Conservation (phyloP, 2,888 invertebrate species). For the Liopterus haemorrhoidalis region DNA sequence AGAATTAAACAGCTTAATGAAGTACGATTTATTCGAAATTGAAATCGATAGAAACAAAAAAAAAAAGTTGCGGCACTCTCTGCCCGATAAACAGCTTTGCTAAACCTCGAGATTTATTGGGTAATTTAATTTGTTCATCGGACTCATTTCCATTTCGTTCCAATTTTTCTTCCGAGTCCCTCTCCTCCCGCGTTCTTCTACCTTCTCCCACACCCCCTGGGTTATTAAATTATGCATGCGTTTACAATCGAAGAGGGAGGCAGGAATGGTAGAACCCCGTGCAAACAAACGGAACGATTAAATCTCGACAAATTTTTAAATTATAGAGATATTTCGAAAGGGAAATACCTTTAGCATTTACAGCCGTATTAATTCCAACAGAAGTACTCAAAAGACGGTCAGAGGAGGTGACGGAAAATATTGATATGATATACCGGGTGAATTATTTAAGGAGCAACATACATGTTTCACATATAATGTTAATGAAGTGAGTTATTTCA, state of each 20-base stretch:
- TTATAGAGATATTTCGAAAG: no score
- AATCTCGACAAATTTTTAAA: constrained; percentile 17
- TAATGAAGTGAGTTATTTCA: no score
- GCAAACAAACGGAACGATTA: constrained; percentile 18
- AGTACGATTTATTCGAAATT: no score
- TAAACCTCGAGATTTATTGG: constrained; percentile 31
- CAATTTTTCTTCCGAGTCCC: constrained; percentile 32
- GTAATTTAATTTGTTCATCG: constrained; percentile 35
- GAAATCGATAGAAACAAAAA: not conserved
- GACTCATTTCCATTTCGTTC: constrained; percentile 34
- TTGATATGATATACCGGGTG: no score
- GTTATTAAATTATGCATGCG: constrained; percentile 17
- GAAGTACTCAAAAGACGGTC: no score
- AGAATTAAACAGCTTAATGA: no score
- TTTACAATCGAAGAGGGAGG: constrained; percentile 4
- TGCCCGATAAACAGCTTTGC: constrained; percentile 22
- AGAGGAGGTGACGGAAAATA: no score
- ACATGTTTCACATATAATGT: no score
- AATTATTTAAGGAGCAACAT: no score
- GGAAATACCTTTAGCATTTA: no score
- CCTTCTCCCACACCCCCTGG: not conserved
- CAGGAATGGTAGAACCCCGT: constrained; percentile 1
- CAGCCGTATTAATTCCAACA: no score
- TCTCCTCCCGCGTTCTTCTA: constrained; percentile 19
- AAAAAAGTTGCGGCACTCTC: not conserved